Conservation (phyloP, 2,797 vertebrate species). For the Mormyrops boulengeri region DNA sequence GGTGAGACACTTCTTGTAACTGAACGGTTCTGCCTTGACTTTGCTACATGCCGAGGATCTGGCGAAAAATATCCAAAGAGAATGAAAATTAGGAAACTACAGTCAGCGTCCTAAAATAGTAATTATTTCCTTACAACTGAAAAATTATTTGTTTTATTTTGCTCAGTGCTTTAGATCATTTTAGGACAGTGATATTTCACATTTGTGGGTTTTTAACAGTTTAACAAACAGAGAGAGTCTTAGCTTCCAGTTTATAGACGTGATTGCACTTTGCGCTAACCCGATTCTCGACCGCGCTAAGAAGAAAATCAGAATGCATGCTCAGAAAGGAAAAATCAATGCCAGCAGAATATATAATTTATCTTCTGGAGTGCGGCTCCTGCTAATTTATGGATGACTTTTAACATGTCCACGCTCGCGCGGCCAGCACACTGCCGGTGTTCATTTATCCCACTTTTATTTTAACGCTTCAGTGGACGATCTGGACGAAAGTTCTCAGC, state of each 20-base stretch:
- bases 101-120: not conserved
- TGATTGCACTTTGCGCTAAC: not conserved
- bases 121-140: not conserved
- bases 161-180: not conserved
- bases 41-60: not conserved
- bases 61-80: not conserved
- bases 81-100: not conserved
- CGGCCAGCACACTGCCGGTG: not conserved
- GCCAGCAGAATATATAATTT: conserved; percentile 8
- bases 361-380: not conserved
- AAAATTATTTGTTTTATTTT: not conserved
- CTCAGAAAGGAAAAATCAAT: not conserved
- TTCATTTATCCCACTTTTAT: not conserved
- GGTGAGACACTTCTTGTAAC: not conserved
- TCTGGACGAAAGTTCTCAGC: not conserved
- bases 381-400: not conserved
- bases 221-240: not conserved
- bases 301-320: not conserved
- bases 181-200: not conserved
- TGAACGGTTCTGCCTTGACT: not conserved
- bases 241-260: not conserved
- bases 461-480: not conserved
- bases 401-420: not conserved
- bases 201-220: not conserved
- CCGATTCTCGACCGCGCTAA: not conserved